Conservation (phyloP, 2,113 vertebrate species). For the Psittacara wagleri region DNA sequence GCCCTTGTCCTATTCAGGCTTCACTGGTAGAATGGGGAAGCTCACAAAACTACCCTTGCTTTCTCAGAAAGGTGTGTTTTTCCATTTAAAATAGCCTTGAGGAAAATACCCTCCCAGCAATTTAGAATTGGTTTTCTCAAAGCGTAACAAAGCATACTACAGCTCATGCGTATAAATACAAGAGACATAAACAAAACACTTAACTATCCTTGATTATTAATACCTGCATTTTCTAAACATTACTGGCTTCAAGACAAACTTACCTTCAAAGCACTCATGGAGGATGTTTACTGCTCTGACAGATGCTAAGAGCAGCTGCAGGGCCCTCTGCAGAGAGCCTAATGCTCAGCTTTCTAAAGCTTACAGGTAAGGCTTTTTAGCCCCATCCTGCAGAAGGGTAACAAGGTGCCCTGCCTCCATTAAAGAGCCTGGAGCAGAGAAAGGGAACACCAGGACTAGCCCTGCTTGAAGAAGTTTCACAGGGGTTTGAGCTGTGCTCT, state of each 20-base stretch:
- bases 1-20: not conserved
- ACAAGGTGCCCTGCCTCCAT: not conserved
- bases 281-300: not conserved
- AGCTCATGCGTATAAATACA: not conserved
- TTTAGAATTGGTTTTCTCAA: not conserved
- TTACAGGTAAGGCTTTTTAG: not conserved
- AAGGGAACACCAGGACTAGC: accelerated
- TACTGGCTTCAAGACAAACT: not conserved
- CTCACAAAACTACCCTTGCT: not conserved
- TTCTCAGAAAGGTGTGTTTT: not conserved
- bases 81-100: not conserved
- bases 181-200: not conserved
- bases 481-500: not conserved
- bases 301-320: slow-evolving; percentile 7
- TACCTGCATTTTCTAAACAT: not conserved
- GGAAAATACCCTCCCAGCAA: not conserved
- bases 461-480: not conserved
- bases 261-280: not conserved
- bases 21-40: not conserved
- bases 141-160: not conserved
- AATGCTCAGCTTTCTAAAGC: not conserved
- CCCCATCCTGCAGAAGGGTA: not conserved
- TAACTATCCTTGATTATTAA: not conserved
- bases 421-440: not conserved
- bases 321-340: not conserved